Evolutionary conservation across 2,797 vertebrate species (phyloP).

Genomic region (Labroides dimidiatus): DNA sequence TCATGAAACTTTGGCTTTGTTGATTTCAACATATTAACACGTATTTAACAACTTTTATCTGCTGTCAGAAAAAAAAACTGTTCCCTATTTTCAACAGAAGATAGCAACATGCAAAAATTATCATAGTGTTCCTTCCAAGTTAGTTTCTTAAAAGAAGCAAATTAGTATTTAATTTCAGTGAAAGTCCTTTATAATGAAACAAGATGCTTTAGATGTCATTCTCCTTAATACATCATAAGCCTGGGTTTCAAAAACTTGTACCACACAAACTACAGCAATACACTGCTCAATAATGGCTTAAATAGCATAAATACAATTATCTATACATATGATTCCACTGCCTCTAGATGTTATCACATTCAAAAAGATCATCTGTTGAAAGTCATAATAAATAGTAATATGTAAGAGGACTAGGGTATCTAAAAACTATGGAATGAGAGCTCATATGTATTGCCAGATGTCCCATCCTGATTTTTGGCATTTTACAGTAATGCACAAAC

Average conservation of each 20-base stretch:
- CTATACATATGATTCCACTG: not conserved
- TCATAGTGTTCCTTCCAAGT: no score
- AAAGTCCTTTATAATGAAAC: no score
- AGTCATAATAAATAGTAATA: constrained; percentile 36
- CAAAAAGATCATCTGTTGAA: constrained; percentile 20
- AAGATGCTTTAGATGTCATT: no score
- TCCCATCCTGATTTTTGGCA: not conserved
- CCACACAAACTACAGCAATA: not conserved
- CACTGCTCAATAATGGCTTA: no score
- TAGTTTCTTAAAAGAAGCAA: no score
- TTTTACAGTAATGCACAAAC: not conserved
- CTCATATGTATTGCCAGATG: not conserved
- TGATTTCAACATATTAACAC: not conserved
- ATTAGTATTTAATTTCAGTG: no score
- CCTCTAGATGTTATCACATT: constrained; percentile 28
- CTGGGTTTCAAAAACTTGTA: no score
- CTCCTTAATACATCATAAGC: no score
- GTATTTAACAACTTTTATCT: no score
- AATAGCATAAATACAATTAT: not conserved
- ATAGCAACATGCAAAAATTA: no score
- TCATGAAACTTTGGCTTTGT: constrained; percentile 8
- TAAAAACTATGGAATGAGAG: constrained; percentile 28
- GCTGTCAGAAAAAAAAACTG: not conserved
- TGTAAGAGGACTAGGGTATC: constrained; percentile 12
- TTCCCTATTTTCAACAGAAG: no score